Evolutionary conservation across 1,140 invertebrate species (phyloP), one percentile per base, ranked within the genome.

Genomic region (Homalodisca vitripennis): DNA sequence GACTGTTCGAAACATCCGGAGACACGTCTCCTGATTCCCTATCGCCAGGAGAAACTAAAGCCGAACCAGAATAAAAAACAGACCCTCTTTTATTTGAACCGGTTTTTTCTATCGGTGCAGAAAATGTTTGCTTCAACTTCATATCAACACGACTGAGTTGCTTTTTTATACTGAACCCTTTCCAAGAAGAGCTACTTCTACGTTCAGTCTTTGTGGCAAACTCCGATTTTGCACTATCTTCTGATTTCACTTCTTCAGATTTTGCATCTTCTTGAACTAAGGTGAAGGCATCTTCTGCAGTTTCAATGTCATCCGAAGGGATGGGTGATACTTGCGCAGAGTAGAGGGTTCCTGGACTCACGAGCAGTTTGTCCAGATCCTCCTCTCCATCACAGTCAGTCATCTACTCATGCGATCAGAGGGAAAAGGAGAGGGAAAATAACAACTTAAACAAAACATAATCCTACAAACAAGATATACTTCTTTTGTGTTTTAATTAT

Each of bases 101-200:
- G 3, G 67, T 32, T 64, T 63, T 26, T 55, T 63, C 12, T 13
- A 17, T n/a, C 6, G 63, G 51, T 12, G 69, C 67, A 20, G 34
- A 73, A 64, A 66, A 69, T n/a, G 69, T 67, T 13, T 67, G 41
- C 76, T 90, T 90, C 72, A 92, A 83, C 79, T 91, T 92, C 74
- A 91, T 83, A 80, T 93, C 91, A 67, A 91, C 90, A 80, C 87
- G 90, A 69, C 88, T 90, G 72, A 92, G 83, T 79, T 91, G 90
- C 77, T 90, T 86, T 79, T 92, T 92, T 48, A 93, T 82, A 76
- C 87, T 90, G 78, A 92, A 89, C 67, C 84, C 85, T 76, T 83
- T 80, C 79, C 79, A 80, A 13, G 78, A 74, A 26, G 73, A 70
- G 63, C 76, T 76, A 14, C 68, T 63, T 34, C 63, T 46, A 26